Evolutionary conservation across 2,888 invertebrate genomes (phyloP).

Genomic region (Callinectes sapidus): DNA sequence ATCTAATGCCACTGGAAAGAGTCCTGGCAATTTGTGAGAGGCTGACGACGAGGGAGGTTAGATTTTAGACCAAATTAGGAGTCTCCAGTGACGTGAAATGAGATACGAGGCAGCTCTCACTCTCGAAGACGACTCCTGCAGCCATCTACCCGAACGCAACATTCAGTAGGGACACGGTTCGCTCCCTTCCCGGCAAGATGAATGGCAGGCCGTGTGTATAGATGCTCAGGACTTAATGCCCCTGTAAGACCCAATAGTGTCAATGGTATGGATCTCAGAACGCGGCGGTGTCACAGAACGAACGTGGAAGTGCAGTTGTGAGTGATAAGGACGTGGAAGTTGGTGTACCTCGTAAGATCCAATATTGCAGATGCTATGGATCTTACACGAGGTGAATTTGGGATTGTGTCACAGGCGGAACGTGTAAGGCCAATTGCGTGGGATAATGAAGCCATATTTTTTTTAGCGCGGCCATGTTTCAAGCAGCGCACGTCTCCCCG

Average conservation of each 20-base stretch:
- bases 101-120: neutral
- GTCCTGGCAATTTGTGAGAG: neutral
- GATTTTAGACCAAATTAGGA: neutral
- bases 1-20: neutral
- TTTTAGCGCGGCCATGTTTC: neutral
- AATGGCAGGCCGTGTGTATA: constrained; percentile 14
- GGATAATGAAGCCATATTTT: constrained; percentile 22
- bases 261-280: too few relatives aligned
- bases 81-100: neutral
- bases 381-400: neutral
- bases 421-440: neutral
- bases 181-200: neutral
- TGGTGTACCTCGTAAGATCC: neutral
- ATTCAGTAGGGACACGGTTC: neutral
- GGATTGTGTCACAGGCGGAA: neutral
- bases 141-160: neutral
- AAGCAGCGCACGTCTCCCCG: neutral
- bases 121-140: neutral
- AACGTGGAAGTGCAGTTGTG: too few relatives aligned
- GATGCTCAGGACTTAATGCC: neutral
- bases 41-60: neutral
- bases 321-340: too few relatives aligned
- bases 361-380: neutral
- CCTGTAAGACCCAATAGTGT: too few relatives aligned
- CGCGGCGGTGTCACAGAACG: too few relatives aligned